Conservation (phyloP, 2,888 invertebrate species). For the Fragum sueziense region DNA sequence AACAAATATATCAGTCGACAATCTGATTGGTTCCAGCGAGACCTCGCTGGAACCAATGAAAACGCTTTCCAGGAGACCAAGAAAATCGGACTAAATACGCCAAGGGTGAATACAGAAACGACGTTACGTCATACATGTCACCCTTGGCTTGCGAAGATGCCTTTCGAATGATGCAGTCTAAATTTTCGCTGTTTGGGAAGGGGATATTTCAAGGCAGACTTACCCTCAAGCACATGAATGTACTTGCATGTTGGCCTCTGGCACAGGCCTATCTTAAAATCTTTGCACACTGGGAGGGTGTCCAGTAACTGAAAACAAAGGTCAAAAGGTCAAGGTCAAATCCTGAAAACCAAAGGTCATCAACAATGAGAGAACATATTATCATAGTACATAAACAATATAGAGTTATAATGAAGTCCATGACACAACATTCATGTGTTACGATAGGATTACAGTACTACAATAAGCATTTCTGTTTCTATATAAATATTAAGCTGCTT, state of each 20-base stretch:
- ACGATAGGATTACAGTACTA: neutral
- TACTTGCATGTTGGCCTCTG: conserved; percentile 96
- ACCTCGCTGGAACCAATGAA: too few species aligned
- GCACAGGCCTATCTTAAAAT: conserved; percentile 99
- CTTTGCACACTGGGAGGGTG: conserved; percentile 99
- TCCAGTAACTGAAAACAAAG: conserved; percentile 95
- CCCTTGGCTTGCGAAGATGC: too few species aligned
- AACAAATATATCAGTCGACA: too few species aligned
- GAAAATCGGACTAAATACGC: too few species aligned
- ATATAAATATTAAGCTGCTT: neutral
- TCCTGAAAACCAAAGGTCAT: neutral
- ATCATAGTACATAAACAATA: neutral
- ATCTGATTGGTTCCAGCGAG: too few species aligned
- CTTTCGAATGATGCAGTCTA: too few species aligned
- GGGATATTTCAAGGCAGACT: conserved; percentile 78
- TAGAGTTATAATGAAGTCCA: too few species aligned
- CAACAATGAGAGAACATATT: neutral
- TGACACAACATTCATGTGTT: conserved; percentile 11
- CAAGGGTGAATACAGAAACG: too few species aligned
- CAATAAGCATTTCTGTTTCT: neutral
- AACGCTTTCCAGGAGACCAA: too few species aligned
- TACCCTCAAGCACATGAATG: conserved; percentile 98
- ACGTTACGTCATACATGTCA: too few species aligned
- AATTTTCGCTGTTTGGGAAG: too few species aligned
- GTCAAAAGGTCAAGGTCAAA: conserved; percentile 52